phyloP scores from a whole-genome alignment of 2,888 invertebrate genomes.

The Fabriciana adippe region DNA sequence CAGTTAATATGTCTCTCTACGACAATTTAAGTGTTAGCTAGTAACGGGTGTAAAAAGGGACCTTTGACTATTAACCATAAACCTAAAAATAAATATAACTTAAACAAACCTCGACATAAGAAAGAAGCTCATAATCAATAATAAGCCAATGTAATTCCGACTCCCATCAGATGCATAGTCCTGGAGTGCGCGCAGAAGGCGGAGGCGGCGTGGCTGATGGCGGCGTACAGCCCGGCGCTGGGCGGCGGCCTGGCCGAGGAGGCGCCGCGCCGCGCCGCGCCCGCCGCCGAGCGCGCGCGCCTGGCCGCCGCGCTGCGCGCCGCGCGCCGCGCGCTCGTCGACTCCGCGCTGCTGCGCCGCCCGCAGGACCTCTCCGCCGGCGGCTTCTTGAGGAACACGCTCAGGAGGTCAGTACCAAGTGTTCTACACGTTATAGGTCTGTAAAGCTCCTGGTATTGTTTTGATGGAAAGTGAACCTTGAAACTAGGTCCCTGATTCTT shows the following conservation, averaged over 20 bases:
- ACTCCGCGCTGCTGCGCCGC: constrained; percentile 90
- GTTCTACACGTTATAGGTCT: too few relatives aligned
- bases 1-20: too few relatives aligned
- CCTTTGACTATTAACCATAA: not conserved
- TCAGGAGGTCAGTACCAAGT: constrained; percentile 82
- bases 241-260: constrained; percentile 91
- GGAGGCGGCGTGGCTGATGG: constrained; percentile 95
- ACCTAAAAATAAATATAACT: not conserved
- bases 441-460: too few relatives aligned
- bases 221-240: constrained; percentile 93
- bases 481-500: too few relatives aligned
- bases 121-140: too few relatives aligned
- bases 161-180: constrained; percentile 89
- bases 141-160: too few relatives aligned
- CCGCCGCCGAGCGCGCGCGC: constrained; percentile 93
- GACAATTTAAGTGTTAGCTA: too few relatives aligned
- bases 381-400: constrained; percentile 93
- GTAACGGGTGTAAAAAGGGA: too few relatives aligned
- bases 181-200: constrained; percentile 95
- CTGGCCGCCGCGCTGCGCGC: constrained; percentile 93
- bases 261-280: constrained; percentile 83
- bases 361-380: constrained; percentile 90
- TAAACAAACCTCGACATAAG: not conserved
- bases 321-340: constrained; percentile 91
- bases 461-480: too few relatives aligned